A percentile compares a stretch with the other conserved stretches of the same genome.
Evolutionary conservation across 2,113 vertebrate species (phyloP).

Genomic region (Ceyx melanurus): DNA sequence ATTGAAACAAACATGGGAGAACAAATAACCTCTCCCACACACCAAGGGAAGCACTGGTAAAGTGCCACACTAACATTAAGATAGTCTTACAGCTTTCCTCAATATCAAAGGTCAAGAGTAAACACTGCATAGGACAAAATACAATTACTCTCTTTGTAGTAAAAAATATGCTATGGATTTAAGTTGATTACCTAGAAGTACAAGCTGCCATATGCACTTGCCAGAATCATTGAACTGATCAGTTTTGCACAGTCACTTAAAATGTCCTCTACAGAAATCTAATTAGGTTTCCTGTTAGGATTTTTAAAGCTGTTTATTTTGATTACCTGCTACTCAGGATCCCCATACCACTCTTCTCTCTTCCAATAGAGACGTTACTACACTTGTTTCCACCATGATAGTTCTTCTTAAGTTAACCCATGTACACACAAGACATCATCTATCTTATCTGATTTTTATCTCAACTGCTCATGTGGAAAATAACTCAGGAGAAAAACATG

Average conservation of each 20-base stretch:
- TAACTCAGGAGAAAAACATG: not conserved
- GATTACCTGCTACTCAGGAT: not conserved
- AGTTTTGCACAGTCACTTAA: not conserved
- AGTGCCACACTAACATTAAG: not conserved
- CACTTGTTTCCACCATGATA: not conserved
- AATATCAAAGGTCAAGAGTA: not conserved
- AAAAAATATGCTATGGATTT: not conserved
- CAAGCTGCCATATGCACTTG: not conserved
- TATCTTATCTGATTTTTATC: not conserved
- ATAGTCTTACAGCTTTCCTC: not conserved
- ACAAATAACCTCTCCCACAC: not conserved
- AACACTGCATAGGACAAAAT: not conserved
- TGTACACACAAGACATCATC: not conserved
- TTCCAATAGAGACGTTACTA: not conserved
- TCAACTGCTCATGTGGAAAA: not conserved
- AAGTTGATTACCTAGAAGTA: not conserved
- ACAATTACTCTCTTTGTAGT: not conserved
- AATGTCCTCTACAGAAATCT: not conserved
- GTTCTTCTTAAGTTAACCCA: not conserved
- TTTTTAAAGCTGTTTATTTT: not conserved
- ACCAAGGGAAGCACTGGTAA: not conserved
- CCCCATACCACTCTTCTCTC: not conserved
- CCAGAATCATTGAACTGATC: not conserved
- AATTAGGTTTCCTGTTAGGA: not conserved
- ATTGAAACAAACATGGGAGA: not conserved